Conservation (phyloP, 2,888 invertebrate species). For the Sarcophaga carnaria region DNA sequence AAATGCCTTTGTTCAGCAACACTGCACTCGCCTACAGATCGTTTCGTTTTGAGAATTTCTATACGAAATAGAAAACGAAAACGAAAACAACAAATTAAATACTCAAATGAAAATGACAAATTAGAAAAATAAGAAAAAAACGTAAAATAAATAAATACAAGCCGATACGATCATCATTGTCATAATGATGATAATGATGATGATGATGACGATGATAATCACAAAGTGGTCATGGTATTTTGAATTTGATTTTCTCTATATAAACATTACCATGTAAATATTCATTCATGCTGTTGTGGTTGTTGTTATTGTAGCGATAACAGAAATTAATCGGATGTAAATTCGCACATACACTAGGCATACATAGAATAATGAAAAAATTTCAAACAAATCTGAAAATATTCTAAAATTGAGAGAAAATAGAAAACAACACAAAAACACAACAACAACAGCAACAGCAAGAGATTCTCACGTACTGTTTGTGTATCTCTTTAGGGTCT, state of each 20-base stretch:
- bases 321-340: constrained; percentile 43
- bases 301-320: constrained; percentile 34
- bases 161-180: background rate
- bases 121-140: background rate
- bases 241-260: constrained; percentile 14
- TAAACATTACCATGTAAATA: constrained; percentile 10
- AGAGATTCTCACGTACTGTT: background rate
- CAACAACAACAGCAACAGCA: background rate
- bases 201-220: constrained; percentile 1
- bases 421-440: background rate
- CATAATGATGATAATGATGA: background rate
- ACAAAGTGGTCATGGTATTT: constrained; percentile 36
- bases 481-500: background rate
- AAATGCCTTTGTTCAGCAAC: constrained; percentile 21
- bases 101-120: constrained; percentile 17
- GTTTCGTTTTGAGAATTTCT: constrained; percentile 15
- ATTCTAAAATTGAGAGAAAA: background rate
- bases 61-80: background rate
- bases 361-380: background rate
- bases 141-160: background rate
- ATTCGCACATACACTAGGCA: constrained; percentile 11
- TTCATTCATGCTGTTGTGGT: constrained; percentile 7
- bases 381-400: background rate
- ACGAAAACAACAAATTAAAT: background rate
- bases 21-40: constrained; percentile 22